Conservation (phyloP, 2,888 invertebrate genomes). For the Drosophila neonasuta region DNA sequence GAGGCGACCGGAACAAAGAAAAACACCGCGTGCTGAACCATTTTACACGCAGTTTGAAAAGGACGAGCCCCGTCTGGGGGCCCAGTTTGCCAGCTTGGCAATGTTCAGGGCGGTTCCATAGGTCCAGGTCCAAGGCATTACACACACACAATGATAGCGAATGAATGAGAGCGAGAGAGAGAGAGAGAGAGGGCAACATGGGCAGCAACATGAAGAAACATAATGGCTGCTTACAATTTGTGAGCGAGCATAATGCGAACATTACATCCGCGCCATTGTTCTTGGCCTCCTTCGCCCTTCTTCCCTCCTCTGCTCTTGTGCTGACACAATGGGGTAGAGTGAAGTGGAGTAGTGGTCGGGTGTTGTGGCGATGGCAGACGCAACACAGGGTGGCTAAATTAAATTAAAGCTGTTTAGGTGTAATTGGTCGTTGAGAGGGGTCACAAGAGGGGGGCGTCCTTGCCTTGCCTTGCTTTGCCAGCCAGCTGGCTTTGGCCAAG, state of each 20-base stretch:
- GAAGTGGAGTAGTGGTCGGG: neutral
- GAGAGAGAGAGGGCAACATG: conserved; percentile 34
- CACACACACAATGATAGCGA: conserved; percentile 22
- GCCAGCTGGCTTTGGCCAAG: conserved; percentile 11
- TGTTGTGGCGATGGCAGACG: conserved; percentile 29
- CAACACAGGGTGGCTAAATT: conserved; percentile 62
- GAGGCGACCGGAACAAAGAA: conserved; percentile 51
- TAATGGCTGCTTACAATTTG: conserved; percentile 79
- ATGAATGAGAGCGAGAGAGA: conserved; percentile 1
- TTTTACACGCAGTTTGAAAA: conserved; percentile 49
- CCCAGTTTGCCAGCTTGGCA: neutral
- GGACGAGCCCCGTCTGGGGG: conserved; percentile 30
- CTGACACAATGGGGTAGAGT: conserved; percentile 2
- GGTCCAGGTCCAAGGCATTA: conserved; percentile 46
- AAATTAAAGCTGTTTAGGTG: conserved; percentile 78
- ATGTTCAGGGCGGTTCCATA: conserved; percentile 45
- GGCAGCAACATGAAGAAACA: conserved; percentile 72
- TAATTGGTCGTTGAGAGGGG: conserved; percentile 76
- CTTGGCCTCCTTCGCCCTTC: conserved; percentile 32
- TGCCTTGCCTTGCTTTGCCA: neutral
- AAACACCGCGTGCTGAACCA: conserved; percentile 50
- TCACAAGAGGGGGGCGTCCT: conserved; percentile 23
- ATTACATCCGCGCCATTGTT: conserved; percentile 78
- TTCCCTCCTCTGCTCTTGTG: neutral
- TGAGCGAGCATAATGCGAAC: conserved; percentile 79